Evolutionary conservation across 2,113 vertebrate species (phyloP).

Genomic region (Mesembrinibis cayennensis): DNA sequence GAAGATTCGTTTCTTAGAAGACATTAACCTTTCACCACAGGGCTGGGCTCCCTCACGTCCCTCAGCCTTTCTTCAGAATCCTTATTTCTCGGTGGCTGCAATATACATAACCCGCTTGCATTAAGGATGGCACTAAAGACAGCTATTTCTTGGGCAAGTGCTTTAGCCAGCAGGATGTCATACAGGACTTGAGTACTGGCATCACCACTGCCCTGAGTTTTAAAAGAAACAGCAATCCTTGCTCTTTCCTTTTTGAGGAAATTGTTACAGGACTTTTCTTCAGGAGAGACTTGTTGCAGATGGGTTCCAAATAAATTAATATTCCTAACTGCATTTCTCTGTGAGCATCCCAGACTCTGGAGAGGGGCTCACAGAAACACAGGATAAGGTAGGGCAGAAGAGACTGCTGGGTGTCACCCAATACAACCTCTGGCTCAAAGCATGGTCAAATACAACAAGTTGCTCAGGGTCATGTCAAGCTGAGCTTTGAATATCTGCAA

Average conservation of each 20-base stretch:
- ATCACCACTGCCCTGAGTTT: neutral
- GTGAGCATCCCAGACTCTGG: neutral
- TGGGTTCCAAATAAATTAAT: neutral
- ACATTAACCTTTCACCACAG: neutral
- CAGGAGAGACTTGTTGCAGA: neutral
- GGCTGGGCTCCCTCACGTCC: neutral
- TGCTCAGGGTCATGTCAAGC: neutral
- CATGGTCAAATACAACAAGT: neutral
- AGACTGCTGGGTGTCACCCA: neutral
- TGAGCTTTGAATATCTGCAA: neutral
- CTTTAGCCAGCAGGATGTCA: neutral
- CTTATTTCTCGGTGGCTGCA: neutral
- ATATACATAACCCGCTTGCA: accelerated
- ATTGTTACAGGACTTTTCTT: neutral
- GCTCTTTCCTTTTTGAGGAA: neutral
- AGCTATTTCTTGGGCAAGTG: neutral
- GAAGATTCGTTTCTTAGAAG: neutral
- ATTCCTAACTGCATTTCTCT: neutral
- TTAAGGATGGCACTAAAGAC: neutral
- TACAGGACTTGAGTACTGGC: neutral
- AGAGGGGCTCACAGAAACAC: neutral
- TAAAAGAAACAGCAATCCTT: neutral
- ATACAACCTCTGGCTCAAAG: neutral
- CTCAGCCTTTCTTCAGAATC: neutral
- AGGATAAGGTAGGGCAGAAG: neutral